phyloP scores from a whole-genome alignment of 2,797 vertebrate species.

The Brachyalestes nurse region DNA sequence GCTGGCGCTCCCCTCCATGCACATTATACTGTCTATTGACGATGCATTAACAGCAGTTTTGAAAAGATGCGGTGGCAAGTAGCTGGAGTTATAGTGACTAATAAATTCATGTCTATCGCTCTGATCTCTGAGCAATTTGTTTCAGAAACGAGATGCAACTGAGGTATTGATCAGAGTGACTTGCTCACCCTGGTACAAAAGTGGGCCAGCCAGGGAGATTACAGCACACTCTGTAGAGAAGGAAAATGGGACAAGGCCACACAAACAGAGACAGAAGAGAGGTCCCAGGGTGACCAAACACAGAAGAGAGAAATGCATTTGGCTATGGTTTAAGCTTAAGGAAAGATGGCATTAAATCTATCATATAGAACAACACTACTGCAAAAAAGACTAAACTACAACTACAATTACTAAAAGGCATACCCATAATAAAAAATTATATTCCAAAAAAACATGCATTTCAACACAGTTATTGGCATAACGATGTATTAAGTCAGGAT shows the following conservation, averaged over 20 bases:
- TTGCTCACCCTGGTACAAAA: slow-evolving; percentile 29
- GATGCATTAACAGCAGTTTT: too few species aligned
- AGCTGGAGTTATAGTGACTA: slow-evolving; percentile 7
- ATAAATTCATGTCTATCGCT: slow-evolving; percentile 9
- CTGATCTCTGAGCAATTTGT: slow-evolving; percentile 42
- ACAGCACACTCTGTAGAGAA: slow-evolving; percentile 5
- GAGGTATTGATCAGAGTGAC: slow-evolving; percentile 49
- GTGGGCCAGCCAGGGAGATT: slow-evolving; percentile 19
- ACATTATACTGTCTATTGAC: too few species aligned
- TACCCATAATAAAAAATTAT: too few species aligned
- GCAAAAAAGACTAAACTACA: too few species aligned
- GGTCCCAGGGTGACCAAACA: not conserved
- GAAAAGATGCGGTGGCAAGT: too few species aligned
- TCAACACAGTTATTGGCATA: too few species aligned
- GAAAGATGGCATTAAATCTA: not conserved
- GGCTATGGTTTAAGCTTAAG: not conserved
- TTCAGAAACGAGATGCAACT: slow-evolving; percentile 51
- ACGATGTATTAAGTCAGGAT: too few species aligned
- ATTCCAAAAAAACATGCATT: too few species aligned
- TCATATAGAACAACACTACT: too few species aligned
- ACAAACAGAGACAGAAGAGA: too few species aligned
- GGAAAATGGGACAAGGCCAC: slow-evolving; percentile 9
- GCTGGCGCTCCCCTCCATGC: too few species aligned
- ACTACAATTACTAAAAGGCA: too few species aligned
- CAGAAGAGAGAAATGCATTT: not conserved